Conservation (phyloP, 2,113 vertebrate species). For the Eclectus roratus region DNA sequence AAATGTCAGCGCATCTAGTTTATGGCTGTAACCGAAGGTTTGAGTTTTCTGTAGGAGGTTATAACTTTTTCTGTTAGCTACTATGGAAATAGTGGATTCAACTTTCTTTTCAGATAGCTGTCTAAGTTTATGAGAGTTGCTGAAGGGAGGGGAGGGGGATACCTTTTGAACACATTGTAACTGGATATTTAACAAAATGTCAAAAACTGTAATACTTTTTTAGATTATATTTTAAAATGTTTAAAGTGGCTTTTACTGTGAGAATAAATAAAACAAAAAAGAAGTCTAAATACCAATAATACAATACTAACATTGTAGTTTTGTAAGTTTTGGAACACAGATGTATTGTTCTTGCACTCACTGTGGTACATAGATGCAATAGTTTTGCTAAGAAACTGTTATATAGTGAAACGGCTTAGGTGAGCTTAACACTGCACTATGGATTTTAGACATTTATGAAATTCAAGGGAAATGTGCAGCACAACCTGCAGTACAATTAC, state of each 20-base stretch:
- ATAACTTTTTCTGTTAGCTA: neutral
- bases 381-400: neutral
- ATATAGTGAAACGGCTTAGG: neutral
- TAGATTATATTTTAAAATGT: neutral
- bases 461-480: neutral
- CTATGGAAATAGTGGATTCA: neutral
- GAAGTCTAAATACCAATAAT: neutral
- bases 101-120: neutral
- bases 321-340: neutral
- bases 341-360: neutral
- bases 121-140: neutral
- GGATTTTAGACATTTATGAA: neutral
- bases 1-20: neutral
- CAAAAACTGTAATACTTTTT: neutral
- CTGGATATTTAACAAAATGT: neutral
- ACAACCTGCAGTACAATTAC: neutral
- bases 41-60: neutral
- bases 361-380: neutral
- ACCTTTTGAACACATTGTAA: neutral
- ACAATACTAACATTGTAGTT: neutral
- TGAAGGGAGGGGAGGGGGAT: rapidly evolving
- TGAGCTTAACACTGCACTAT: neutral
- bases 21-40: neutral
- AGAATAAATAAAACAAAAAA: neutral
- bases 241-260: neutral